Evolutionary conservation across 2,113 vertebrate species (phyloP), one percentile per base, ranked within the genome.

Genomic region (Cyprinus carpio): DNA sequence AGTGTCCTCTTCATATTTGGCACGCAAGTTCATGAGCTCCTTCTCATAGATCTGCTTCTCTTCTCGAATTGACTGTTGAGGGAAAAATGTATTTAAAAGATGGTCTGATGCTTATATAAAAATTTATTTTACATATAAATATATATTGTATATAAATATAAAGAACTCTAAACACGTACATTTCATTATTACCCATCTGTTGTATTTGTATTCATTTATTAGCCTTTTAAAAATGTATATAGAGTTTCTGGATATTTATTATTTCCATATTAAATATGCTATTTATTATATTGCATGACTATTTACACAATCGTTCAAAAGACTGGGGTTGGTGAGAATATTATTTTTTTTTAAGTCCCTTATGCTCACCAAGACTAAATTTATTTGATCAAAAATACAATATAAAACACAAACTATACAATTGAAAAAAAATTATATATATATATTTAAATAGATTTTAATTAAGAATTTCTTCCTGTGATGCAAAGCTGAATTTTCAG

Each of bases 41-140:
- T 95, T 97, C 90, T 99, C 98, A 87, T 97, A 98, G 90, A 92
- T 92, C 88, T 93, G 91, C 90, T 96, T 97, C 92, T 97, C 96
- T 90, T 99, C 98, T 27, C 93, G 95, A 89, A 99, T 94, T 84
- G 96, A 96, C 98, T 98, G 91, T 11, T n/a, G 5, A 40, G 10
- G 51, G 16, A 0, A 54, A 46, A 27, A 46, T 75, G 15, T 7
- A 27, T 4, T 49, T 43, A 75, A 75, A 75, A 16, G n/a, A 49
- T 75, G 37, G 12, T 46, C 2, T 27, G 23, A 75, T 25, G n/a
- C 6, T 49, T 27, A 74, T 74, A 43, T 69, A 16, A 10, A 11
- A 13, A 43, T 43, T 1, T 43, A 40, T 43, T 10, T 43, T 43
- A 9, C 13, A 65, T 25, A 51, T 4, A 51, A 40, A 7, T 51